A percentile compares a stretch with the other conserved stretches of the same genome.
These are phyloP conservation scores for Leucophenga varia DNA, from an alignment of 1,140 invertebrate genomes.

Conservation along the genomic window DNA sequence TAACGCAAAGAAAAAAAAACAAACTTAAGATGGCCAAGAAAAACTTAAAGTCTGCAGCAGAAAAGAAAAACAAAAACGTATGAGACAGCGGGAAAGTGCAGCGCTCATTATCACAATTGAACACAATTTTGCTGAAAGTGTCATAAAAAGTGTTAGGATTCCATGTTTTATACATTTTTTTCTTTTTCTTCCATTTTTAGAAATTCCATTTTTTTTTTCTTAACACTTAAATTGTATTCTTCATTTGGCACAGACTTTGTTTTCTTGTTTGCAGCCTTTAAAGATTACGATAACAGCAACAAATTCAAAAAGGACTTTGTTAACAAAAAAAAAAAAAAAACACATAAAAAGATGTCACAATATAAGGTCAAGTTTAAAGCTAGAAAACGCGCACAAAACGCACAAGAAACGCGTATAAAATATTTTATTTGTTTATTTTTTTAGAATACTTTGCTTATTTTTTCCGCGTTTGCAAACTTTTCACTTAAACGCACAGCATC, in stretches of 20 bases:
- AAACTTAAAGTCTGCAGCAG: no score
- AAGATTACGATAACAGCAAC: no score
- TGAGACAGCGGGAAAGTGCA: no score
- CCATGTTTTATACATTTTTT: background rate
- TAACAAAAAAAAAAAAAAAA: no score
- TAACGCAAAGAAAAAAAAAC: no score
- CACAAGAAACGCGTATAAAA: constrained; percentile 15
- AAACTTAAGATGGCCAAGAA: no score
- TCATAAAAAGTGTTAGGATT: constrained; percentile 31
- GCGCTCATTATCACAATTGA: constrained; percentile 44
- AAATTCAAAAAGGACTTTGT: no score
- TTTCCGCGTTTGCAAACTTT: constrained; percentile 17
- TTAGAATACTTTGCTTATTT: background rate
- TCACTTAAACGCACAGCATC: constrained; percentile 31
- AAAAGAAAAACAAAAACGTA: no score
- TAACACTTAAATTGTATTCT: background rate
- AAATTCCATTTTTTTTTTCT: background rate
- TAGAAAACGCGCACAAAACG: constrained; percentile 20
- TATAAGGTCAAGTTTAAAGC: no score
- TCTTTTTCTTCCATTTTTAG: background rate
- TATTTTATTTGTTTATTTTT: background rate
- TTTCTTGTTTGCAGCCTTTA: no score
- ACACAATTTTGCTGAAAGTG: constrained; percentile 47
- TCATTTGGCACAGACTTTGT: background rate
- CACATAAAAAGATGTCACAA: no score